Base-by-base conservation (phyloP, 23 tunicate species). In the Trididemnum nubilum region DNA sequence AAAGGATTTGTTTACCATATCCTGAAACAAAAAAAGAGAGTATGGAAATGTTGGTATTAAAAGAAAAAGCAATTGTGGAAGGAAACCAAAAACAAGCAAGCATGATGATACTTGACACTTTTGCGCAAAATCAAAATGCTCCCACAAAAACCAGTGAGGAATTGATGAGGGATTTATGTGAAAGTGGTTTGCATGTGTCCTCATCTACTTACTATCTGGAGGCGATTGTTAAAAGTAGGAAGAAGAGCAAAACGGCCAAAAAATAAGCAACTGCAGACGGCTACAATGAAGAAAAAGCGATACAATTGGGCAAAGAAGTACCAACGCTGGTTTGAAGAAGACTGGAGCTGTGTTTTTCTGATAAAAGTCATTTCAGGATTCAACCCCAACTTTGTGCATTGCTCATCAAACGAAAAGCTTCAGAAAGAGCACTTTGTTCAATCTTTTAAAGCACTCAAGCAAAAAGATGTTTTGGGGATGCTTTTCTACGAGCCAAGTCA, bases 291-390 rank as follows among this genome's bases (percentile, higher is more conserved):
- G 69, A 63, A 63, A 63, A 63, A 63, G 69, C 69, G 69, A 19
- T 63, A 63, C 69, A 63, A 63, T 63, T 63, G 69, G 69, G 69
- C 69, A 63, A 63, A 63, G 69, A 63, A 63, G 69, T 63, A 63
- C 69, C 27, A 23, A 63, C 69, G 23, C 69, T 21, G 69, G 69
- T 63, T 4, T 63, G 28, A 63, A 63, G 69, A 15, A 23, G 69
- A 63, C 23, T 63, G 69, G 69, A 63, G 69, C 69, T 28, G 69
- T 63, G 69, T 63, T 63, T 63, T 18, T 63, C 69, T 15, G 69
- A 63, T 63, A 23, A 63, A 63, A 63, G 69, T 63, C 27, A 63
- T 63, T 63, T 63, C 28, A 23, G 69, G 27, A 15, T 63, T 63
- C 69, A 63, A 63, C 24, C 69, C 69, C 69, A 63, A 63, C 27